phyloP scores from a whole-genome alignment of 2,888 invertebrate genomes.

The Myopa testacea region DNA sequence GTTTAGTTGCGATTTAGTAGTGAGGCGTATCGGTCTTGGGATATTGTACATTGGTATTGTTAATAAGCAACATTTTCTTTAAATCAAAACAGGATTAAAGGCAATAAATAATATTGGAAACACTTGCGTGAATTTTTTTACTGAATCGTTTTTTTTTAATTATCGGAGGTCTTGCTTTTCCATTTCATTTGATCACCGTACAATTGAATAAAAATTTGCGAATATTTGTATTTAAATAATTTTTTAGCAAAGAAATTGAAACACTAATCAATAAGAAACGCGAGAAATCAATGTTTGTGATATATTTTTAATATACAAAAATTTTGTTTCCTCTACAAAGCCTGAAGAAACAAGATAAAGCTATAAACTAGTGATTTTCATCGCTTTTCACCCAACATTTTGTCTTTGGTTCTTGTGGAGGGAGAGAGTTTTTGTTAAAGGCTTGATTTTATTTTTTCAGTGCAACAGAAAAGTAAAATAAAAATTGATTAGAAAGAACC shows the following conservation, averaged over 20 bases:
- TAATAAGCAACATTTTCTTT: neutral
- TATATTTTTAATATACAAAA: too few species aligned
- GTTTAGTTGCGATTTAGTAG: constrained; percentile 63
- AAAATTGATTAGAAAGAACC: constrained; percentile 1
- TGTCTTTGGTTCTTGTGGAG: constrained; percentile 38
- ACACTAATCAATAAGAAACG: too few species aligned
- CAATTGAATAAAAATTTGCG: constrained; percentile 38
- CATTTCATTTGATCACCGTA: neutral
- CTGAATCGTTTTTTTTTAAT: constrained; percentile 26
- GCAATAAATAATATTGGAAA: neutral
- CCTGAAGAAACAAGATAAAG: too few species aligned
- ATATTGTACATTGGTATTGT: constrained; percentile 38
- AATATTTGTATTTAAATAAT: too few species aligned
- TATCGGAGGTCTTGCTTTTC: neutral
- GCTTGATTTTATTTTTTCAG: constrained; percentile 15
- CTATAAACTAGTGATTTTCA: too few species aligned
- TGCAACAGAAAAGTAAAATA: constrained; percentile 29
- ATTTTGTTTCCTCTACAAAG: too few species aligned
- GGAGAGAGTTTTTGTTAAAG: neutral
- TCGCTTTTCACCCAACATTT: constrained; percentile 42
- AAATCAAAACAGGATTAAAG: constrained; percentile 15
- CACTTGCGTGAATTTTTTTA: constrained; percentile 33
- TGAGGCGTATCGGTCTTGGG: constrained; percentile 60
- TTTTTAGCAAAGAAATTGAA: too few species aligned
- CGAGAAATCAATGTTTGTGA: too few species aligned